phyloP scores from a whole-genome alignment of 2,888 invertebrate genomes.

The Eristalis arbustorum region DNA sequence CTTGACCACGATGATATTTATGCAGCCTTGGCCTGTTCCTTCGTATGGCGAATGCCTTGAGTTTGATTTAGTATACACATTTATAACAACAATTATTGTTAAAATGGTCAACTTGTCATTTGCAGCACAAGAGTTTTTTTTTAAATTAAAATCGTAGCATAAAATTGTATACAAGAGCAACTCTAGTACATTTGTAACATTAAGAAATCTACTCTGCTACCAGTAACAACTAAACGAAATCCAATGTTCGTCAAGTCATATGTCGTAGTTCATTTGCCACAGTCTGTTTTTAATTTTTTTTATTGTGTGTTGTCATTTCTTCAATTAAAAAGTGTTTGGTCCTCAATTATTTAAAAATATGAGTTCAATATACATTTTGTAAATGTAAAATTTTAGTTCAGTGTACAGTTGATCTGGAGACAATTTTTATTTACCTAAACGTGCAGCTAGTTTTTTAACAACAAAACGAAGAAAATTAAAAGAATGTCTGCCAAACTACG shows the following conservation, averaged over 20 bases:
- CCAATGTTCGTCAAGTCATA: slow-evolving; percentile 50
- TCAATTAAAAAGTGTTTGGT: slow-evolving; percentile 66
- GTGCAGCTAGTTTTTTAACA: not conserved
- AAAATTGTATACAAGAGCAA: not conserved
- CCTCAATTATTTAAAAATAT: slow-evolving; percentile 45
- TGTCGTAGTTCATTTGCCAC: slow-evolving; percentile 66
- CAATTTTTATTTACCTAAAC: not conserved
- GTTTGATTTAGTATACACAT: too few relatives aligned
- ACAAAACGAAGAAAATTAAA: not conserved
- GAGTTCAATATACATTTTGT: slow-evolving; percentile 20
- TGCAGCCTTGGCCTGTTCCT: too few relatives aligned
- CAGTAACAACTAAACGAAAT: slow-evolving; percentile 30
- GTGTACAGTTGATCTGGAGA: not conserved
- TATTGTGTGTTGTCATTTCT: slow-evolving; percentile 69
- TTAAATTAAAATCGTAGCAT: too few relatives aligned
- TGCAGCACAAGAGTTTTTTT: too few relatives aligned
- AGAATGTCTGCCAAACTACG: slow-evolving; percentile 14
- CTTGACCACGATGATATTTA: too few relatives aligned
- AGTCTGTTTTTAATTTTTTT: slow-evolving; percentile 64
- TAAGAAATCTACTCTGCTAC: not conserved
- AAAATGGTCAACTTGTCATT: too few relatives aligned
- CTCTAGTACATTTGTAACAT: not conserved
- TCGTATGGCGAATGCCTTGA: too few relatives aligned
- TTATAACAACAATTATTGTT: too few relatives aligned
- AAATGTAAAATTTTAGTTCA: slow-evolving; percentile 36